Conservation (phyloP, 2,888 invertebrate species). For the Cheilosia vernalis region DNA sequence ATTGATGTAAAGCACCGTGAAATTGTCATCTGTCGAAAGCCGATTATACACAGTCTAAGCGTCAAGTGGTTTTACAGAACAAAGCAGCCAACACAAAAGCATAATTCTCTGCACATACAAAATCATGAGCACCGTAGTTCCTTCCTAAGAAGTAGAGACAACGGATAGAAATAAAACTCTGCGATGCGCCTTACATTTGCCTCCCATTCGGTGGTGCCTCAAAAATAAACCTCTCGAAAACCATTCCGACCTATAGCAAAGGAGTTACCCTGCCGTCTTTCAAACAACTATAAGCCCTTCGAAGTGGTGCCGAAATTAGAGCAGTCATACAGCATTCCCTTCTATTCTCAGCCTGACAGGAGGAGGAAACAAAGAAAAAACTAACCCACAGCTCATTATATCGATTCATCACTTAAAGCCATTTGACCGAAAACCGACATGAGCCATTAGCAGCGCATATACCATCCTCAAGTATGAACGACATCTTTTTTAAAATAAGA, state of each 20-base stretch:
- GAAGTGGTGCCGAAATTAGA: constrained; percentile 48
- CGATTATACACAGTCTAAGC: constrained; percentile 62
- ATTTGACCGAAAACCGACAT: constrained; percentile 73
- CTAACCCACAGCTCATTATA: constrained; percentile 65
- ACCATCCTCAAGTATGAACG: constrained; percentile 50
- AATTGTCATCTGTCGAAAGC: constrained; percentile 57
- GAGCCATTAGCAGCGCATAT: constrained; percentile 58
- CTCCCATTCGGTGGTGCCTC: constrained; percentile 4
- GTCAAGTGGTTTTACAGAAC: constrained; percentile 22
- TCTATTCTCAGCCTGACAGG: constrained; percentile 5
- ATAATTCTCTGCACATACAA: constrained; percentile 55
- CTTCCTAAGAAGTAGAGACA: constrained; percentile 10
- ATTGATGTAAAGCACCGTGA: constrained; percentile 39
- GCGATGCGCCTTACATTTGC: constrained; percentile 28
- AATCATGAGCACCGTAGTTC: constrained; percentile 39
- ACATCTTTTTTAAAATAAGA: constrained; percentile 62
- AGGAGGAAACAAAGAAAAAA: constrained; percentile 1
- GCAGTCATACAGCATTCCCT: constrained; percentile 45
- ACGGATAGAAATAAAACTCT: constrained; percentile 59
- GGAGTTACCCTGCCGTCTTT: constrained; percentile 1
- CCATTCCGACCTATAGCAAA: constrained; percentile 1
- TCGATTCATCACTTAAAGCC: constrained; percentile 71
- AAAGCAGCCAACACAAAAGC: constrained; percentile 54
- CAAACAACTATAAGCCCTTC: constrained; percentile 16
- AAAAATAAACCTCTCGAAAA: constrained; percentile 59